Evolutionary conservation across 2,797 vertebrate species (phyloP), one percentile per base, ranked within the genome.

Genomic region (Phrynocephalus vlangalii): DNA sequence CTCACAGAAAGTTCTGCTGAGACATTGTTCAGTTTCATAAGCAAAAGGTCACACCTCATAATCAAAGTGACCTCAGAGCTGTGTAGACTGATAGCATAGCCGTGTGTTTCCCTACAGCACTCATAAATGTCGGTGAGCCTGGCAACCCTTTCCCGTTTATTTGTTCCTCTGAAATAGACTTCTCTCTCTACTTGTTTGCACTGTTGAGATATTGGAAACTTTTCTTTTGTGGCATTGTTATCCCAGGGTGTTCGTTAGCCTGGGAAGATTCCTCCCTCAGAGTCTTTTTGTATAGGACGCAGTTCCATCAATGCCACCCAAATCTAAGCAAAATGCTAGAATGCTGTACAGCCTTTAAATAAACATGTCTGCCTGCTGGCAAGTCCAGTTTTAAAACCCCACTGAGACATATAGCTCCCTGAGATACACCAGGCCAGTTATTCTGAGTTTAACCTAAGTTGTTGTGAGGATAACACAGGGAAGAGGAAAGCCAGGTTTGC

Each of bases 21-120:
- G 87, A 48, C 50, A 79, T 26, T 72, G 75, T 86, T 95, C 92
- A 89, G 68, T 8, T 84, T 92, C 93, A 24, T 76, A 90, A 92
- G 87, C 67, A 92, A 86, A 91, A 87, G 88, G 63, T 52, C n/a
- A 84, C 3, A 38, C 93, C 88, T 92, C 75, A 79, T 82, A 85
- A 73, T 38, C 22, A 33, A 33, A 8, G 1, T 71, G 63, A 76
- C 1, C 84, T 33, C 1, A 63, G 82, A 26, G 82, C 86, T 90
- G 68, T 56, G 80, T 82, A 86, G 68, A 76, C 13, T 77, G 60
- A 73, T 78, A 91, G 80, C 38, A 88, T 78, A 71, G 52, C 5
- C 33, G 77, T 48, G 63, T 85, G 91, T 93, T 86, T 86, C 20
- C 52, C 76, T 44, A 15, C 26, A 85, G 77, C n/a, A 91, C 70